Conservation (phyloP, 2,888 invertebrate genomes). For the Diaperis boleti region DNA sequence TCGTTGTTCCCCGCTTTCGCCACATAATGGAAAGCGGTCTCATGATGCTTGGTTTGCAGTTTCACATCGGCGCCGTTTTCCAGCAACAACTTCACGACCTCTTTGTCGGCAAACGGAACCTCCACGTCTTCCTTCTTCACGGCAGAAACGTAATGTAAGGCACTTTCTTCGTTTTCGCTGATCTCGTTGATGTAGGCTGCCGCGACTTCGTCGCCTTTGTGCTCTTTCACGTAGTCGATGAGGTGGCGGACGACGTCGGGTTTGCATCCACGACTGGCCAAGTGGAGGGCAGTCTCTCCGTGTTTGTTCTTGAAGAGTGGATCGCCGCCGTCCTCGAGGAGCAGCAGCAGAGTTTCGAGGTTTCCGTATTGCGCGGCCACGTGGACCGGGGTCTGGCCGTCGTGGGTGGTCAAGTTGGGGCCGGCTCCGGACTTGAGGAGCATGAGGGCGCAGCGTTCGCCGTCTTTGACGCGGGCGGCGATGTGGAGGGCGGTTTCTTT, state of each 20-base stretch:
- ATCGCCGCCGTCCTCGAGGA: slow-evolving; percentile 95
- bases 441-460: slow-evolving; percentile 96
- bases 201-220: slow-evolving; percentile 81
- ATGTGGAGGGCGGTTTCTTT: slow-evolving; percentile 97
- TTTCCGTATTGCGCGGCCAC: slow-evolving; percentile 95
- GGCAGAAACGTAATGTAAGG: slow-evolving; percentile 94
- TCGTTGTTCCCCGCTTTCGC: slow-evolving; percentile 97
- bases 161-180: slow-evolving; percentile 93
- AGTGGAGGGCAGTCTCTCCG: slow-evolving; percentile 95
- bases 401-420: slow-evolving; percentile 94
- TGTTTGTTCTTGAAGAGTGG: slow-evolving; percentile 92
- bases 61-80: slow-evolving; percentile 93
- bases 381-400: slow-evolving; percentile 97
- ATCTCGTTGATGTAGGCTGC: slow-evolving; percentile 88
- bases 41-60: slow-evolving; percentile 85
- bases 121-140: slow-evolving; percentile 85
- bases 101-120: slow-evolving; percentile 80
- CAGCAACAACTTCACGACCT: slow-evolving; percentile 89
- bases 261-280: slow-evolving; percentile 89
- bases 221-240: slow-evolving; percentile 83
- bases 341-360: slow-evolving; percentile 83
- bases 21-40: slow-evolving; percentile 96
- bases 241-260: slow-evolving; percentile 90
- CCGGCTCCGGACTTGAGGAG: slow-evolving; percentile 97
- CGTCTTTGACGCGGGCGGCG: slow-evolving; percentile 93